These are phyloP conservation scores for Hydrolagus colliei DNA, from an alignment of 2,797 vertebrate genomes.

Conservation along the genomic window DNA sequence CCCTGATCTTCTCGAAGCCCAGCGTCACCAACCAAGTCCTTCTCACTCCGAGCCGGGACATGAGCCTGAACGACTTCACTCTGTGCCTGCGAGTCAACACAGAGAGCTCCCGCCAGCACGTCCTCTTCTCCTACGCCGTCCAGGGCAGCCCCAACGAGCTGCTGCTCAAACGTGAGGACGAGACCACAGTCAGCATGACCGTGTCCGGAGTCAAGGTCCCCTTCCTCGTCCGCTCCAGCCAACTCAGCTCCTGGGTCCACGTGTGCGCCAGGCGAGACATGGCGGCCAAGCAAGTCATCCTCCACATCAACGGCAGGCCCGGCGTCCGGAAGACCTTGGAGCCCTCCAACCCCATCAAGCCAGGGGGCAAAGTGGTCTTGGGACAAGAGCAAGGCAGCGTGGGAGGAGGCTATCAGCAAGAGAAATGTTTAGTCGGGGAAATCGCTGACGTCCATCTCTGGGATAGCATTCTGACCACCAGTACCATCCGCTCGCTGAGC, in stretches of 20 bases:
- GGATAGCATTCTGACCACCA: neutral
- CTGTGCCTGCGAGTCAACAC: neutral
- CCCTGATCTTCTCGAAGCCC: neutral
- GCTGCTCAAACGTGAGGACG: neutral
- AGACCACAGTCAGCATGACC: neutral
- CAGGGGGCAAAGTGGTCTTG: neutral
- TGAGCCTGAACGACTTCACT: neutral
- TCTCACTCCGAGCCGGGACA: neutral
- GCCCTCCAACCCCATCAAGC: neutral
- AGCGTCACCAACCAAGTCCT: neutral
- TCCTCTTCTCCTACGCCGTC: neutral
- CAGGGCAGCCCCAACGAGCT: neutral
- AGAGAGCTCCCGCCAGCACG: neutral
- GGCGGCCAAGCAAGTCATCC: neutral
- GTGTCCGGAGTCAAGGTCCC: neutral
- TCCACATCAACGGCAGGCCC: neutral
- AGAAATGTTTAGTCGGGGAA: neutral
- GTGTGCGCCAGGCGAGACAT: neutral
- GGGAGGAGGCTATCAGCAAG: neutral
- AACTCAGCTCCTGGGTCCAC: neutral
- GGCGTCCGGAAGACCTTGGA: neutral
- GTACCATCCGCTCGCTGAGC: neutral
- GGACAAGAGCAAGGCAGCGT: neutral
- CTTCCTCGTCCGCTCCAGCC: neutral
- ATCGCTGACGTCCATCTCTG: neutral